These are phyloP conservation scores for Protomyctophum bolini DNA, from an alignment of 2,113 vertebrate species.

Conservation along the genomic window DNA sequence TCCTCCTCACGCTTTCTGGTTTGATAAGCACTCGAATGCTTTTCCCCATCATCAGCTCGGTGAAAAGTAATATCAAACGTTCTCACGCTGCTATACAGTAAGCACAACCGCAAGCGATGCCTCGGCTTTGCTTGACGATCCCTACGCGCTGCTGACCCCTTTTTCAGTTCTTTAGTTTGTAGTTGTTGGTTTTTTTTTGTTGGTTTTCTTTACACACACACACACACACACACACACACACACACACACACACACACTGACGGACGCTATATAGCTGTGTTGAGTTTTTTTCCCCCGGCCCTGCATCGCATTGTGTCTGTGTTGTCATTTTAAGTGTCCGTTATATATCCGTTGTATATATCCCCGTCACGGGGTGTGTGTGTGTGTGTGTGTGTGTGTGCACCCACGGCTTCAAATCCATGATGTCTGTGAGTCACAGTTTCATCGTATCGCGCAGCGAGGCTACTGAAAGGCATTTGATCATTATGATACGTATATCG, in stretches of 20 bases:
- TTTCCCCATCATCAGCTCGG: slow-evolving; percentile 43
- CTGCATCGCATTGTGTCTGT: neutral
- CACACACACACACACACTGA: too few relatives aligned
- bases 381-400: too few relatives aligned
- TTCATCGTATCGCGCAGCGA: too few relatives aligned
- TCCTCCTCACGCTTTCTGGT: slow-evolving; percentile 31
- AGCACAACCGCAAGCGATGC: slow-evolving; percentile 27
- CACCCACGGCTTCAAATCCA: too few relatives aligned
- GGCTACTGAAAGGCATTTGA: too few relatives aligned
- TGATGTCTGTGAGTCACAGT: too few relatives aligned
- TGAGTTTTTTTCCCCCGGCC: neutral
- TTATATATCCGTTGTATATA: too few relatives aligned
- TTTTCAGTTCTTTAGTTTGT: slow-evolving; percentile 1
- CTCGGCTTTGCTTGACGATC: slow-evolving; percentile 21
- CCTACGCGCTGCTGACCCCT: neutral
- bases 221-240: too few relatives aligned
- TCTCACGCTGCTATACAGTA: slow-evolving; percentile 46
- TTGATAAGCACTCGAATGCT: slow-evolving; percentile 67
- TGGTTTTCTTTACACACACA: slow-evolving; percentile 26
- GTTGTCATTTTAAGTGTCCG: too few relatives aligned
- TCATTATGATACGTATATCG: too few relatives aligned
- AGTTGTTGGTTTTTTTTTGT: neutral
- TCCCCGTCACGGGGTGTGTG: too few relatives aligned
- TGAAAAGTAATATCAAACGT: slow-evolving; percentile 71
- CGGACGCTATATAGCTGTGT: too few relatives aligned